These are phyloP conservation scores for Passer domesticus DNA, from an alignment of 2,113 vertebrate species.

Conservation along the genomic window DNA sequence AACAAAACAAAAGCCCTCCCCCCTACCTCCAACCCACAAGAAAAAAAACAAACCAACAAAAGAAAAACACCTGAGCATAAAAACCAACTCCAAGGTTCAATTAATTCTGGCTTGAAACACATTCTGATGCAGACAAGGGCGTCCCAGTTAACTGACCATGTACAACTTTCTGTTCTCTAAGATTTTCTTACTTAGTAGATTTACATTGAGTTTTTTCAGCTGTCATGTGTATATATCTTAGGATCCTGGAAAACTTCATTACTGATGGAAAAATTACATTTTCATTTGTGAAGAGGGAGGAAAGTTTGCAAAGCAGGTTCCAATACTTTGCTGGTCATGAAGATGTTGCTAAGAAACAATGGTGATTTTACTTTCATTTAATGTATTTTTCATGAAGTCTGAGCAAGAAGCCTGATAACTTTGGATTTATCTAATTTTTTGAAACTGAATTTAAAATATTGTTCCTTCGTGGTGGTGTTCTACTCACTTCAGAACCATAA, in stretches of 20 bases:
- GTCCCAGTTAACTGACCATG: neutral
- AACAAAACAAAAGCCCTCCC: neutral
- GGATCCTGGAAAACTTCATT: neutral
- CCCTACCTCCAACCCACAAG: neutral
- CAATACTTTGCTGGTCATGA: neutral
- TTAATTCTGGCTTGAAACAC: neutral
- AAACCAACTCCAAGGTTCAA: neutral
- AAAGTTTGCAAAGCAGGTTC: neutral
- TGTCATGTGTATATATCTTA: neutral
- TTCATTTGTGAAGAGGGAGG: neutral
- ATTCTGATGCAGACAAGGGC: neutral
- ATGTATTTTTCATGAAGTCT: neutral
- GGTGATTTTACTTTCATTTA: neutral
- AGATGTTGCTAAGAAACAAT: slow-evolving; percentile 17
- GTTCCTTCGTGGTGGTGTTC: neutral
- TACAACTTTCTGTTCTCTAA: neutral
- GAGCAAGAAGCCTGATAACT: neutral
- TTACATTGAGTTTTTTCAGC: neutral
- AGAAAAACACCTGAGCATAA: neutral
- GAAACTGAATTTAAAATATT: neutral
- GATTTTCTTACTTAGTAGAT: neutral
- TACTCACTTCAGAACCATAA: neutral
- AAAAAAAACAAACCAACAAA: neutral
- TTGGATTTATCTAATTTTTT: neutral
- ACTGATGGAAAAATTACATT: neutral